These are phyloP conservation scores for Daboia siamensis DNA, from an alignment of 2,113 vertebrate species.

Conservation along the genomic window DNA sequence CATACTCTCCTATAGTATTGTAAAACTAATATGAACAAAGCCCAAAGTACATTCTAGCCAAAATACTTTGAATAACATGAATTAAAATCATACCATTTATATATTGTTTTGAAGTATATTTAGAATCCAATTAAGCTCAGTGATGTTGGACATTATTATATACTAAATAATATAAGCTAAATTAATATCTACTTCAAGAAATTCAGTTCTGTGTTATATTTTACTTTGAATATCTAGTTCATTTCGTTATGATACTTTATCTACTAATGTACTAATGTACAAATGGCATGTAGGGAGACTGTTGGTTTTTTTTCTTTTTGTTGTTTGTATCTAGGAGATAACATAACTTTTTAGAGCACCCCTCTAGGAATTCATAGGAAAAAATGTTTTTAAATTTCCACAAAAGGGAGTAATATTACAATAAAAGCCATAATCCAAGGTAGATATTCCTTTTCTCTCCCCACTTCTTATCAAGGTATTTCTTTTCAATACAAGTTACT, in stretches of 20 bases:
- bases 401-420: not conserved
- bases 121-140: not conserved
- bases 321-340: not conserved
- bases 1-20: not conserved
- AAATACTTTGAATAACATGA: not conserved
- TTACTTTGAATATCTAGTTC: not conserved
- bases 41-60: not conserved
- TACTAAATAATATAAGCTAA: not conserved
- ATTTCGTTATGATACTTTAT: not conserved
- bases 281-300: not conserved
- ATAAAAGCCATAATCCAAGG: not conserved
- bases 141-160: not conserved
- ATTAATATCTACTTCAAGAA: not conserved
- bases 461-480: not conserved
- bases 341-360: not conserved
- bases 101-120: not conserved
- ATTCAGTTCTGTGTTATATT: not conserved
- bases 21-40: not conserved
- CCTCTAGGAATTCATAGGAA: slow-evolving; percentile 15
- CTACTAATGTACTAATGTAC: not conserved
- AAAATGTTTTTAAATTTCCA: not conserved
- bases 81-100: not conserved
- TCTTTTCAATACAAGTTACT: not conserved
- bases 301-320: not conserved
- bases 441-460: not conserved